Evolutionary conservation across 2,888 invertebrate genomes (phyloP), one percentile per base, ranked within the genome.

Genomic region (Eupeodes latifasciatus): DNA sequence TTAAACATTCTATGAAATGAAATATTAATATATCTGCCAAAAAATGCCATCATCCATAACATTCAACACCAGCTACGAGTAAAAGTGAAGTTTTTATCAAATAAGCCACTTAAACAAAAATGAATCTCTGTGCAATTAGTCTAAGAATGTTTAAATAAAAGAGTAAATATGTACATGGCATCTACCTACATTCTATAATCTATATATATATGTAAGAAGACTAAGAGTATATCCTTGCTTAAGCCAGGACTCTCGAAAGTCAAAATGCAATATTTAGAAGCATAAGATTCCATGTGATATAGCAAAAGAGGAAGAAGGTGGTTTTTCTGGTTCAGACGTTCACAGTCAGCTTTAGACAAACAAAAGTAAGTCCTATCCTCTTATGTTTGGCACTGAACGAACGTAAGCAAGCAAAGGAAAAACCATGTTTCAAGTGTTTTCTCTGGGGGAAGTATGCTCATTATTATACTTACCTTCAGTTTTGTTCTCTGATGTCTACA

Each of bases 91-190:
- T 7, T 66, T 49, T 49, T 34, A 27, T 27, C 66, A 64, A 64
- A 64, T 27, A 57, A 57, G 27, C 14, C 27, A 7, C 3, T 10
- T 27, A 19, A 11, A 64, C 47, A 47, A 47, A 64, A 19, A 64
- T 64, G 19, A 64, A 64, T 64, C 61, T 47, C 64, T 47, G 44
- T 11, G 19, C 64, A 64, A 64, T 49, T 66, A 49, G 66, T 66
- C 49, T 49, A 49, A 49, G 49, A 7, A 49, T 66, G 66, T 49
- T 66, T 66, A 19, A 66, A 49, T 66, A 66, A 12, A 4, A 66
- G 12, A 47, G 64, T 47, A 49, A 66, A 66, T 47, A 66, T 40
- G 40, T 47, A 66, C 47, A 49, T 47, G 66, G 27, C 44, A 64
- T 16, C 64, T 27, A 9, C 64, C 64, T 27, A 9, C 64, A 19